A percentile compares a stretch with the other conserved stretches of the same genome.
Evolutionary conservation across 2,888 invertebrate genomes (phyloP).

Genomic region (Andrena chrysosceles): DNA sequence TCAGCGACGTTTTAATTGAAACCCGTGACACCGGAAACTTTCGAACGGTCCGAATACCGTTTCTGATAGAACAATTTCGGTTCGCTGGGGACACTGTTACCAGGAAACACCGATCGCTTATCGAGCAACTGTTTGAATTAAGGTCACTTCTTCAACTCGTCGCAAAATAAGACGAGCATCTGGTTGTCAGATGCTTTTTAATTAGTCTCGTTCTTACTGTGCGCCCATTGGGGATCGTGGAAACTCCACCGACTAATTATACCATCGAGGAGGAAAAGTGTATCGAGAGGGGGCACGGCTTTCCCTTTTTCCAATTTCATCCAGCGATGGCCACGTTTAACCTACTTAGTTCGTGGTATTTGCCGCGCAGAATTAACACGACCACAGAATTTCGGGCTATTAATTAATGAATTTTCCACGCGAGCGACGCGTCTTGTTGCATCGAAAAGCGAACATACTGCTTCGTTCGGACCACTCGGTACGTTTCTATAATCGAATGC

Average conservation of each 20-base stretch:
- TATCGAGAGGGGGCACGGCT: constrained; percentile 10
- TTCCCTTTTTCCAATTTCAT: constrained; percentile 37
- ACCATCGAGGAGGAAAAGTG: constrained; percentile 13
- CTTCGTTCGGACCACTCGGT: not conserved
- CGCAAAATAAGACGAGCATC: constrained; percentile 52
- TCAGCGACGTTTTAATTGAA: constrained; percentile 56
- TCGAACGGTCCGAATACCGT: constrained; percentile 1
- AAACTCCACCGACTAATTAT: constrained; percentile 46
- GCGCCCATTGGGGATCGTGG: constrained; percentile 16
- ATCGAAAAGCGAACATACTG: not conserved
- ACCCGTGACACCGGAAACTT: constrained; percentile 38
- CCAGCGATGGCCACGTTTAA: constrained; percentile 25
- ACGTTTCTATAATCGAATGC: too few relatives aligned
- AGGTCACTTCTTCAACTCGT: constrained; percentile 38
- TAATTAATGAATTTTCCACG: constrained; percentile 31
- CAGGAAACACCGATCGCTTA: constrained; percentile 63
- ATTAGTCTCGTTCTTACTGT: constrained; percentile 40
- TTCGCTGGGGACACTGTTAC: constrained; percentile 4
- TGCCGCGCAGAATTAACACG: not conserved
- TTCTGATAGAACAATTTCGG: constrained; percentile 4
- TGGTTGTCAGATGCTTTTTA: constrained; percentile 47
- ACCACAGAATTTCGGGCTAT: not conserved
- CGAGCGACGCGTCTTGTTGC: not conserved
- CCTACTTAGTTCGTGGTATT: constrained; percentile 40
- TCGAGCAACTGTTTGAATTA: constrained; percentile 47